A percentile compares a stretch with the other conserved stretches of the same genome.
Conservation (phyloP, 2,797 vertebrate species). For the Artibeus lituratus region DNA sequence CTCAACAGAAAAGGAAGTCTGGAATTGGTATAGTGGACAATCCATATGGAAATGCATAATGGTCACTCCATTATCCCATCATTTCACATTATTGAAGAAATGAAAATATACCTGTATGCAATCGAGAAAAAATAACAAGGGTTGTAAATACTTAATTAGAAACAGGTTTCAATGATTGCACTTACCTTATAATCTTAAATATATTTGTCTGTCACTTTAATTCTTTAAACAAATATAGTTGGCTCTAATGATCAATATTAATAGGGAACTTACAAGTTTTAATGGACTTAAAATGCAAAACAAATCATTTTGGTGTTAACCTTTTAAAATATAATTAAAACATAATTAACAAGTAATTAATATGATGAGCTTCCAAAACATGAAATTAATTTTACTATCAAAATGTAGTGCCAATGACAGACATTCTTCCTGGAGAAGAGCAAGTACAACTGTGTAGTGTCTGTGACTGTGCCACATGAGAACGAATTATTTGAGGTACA, state of each 20-base stretch:
- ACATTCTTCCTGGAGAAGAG: not conserved
- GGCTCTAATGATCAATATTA: not conserved
- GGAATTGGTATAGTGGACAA: not conserved
- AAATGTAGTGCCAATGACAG: not conserved
- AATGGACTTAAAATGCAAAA: constrained; percentile 1
- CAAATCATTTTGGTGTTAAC: not conserved
- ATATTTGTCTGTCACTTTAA: not conserved
- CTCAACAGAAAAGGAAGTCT: not conserved
- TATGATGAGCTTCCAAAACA: not conserved
- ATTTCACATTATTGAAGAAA: not conserved
- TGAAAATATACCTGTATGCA: constrained; percentile 13
- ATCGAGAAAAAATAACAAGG: not conserved
- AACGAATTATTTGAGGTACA: not conserved
- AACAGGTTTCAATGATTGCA: not conserved
- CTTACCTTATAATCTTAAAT: not conserved
- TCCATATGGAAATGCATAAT: not conserved
- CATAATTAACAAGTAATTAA: not conserved
- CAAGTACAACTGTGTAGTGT: not conserved
- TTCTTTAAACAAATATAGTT: not conserved
- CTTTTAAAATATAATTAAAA: not conserved
- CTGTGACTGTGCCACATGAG: not conserved
- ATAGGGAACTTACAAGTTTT: not conserved
- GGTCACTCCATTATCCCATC: not conserved
- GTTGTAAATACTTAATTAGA: not conserved
- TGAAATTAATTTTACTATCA: not conserved